These are phyloP conservation scores for Galbula dea DNA, from an alignment of 2,113 vertebrate species.

Conservation along the genomic window DNA sequence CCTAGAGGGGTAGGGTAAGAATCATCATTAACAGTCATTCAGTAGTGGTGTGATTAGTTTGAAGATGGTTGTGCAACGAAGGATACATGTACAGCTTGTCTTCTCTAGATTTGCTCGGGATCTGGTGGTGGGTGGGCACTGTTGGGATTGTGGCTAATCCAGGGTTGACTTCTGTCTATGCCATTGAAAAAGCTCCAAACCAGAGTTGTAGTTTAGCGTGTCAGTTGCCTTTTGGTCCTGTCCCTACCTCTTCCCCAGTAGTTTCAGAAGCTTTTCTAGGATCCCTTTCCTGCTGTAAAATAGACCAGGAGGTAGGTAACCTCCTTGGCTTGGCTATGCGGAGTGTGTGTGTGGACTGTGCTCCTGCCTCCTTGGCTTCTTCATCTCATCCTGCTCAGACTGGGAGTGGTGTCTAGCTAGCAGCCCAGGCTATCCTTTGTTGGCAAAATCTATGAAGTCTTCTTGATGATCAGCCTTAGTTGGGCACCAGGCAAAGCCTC, in stretches of 20 bases:
- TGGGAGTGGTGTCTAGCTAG: not conserved
- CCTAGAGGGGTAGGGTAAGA: not conserved
- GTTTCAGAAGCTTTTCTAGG: not conserved
- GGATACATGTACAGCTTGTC: fast-evolving
- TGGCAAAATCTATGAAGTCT: not conserved
- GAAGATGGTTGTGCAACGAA: not conserved
- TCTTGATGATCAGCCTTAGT: fast-evolving
- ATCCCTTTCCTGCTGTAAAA: not conserved
- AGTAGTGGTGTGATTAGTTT: not conserved
- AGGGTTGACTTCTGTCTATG: not conserved
- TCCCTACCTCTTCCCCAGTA: not conserved
- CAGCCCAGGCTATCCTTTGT: not conserved
- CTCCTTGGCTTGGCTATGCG: not conserved
- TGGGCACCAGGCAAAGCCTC: not conserved
- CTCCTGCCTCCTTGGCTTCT: not conserved
- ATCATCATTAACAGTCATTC: not conserved
- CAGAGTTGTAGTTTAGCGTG: not conserved
- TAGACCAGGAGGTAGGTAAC: not conserved
- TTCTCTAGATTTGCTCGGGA: not conserved
- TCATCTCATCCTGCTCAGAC: not conserved
- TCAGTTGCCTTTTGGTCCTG: not conserved
- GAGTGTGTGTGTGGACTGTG: not conserved
- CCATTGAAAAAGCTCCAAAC: not conserved
- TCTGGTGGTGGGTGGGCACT: not conserved
- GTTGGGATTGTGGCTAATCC: not conserved